phyloP scores from a whole-genome alignment of 2,113 vertebrate species.

The Tetrao urogallus region DNA sequence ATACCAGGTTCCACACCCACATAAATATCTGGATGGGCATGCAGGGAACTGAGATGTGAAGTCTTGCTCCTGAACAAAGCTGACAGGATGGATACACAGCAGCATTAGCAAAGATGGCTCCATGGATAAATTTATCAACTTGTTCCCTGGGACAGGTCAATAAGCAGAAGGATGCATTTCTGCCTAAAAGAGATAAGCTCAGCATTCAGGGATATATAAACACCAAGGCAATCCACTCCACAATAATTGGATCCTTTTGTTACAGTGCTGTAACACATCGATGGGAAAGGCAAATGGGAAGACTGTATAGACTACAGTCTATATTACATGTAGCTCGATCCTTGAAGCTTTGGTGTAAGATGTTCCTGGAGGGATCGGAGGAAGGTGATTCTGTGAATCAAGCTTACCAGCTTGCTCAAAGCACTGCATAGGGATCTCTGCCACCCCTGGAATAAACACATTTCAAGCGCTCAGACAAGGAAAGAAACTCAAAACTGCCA shows the following conservation, averaged over 20 bases:
- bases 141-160: background rate
- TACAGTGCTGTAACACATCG: background rate
- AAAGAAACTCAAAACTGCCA: constrained; percentile 7
- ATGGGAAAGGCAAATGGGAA: background rate
- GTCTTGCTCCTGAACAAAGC: background rate
- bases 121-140: background rate
- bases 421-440: background rate
- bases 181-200: constrained; percentile 39
- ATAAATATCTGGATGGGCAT: accelerated
- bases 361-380: background rate
- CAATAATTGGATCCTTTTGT: background rate
- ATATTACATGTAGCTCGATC: background rate
- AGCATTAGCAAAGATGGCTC: background rate
- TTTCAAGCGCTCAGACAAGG: background rate
- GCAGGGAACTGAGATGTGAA: background rate
- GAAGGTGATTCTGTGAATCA: constrained; percentile 1
- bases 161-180: constrained; percentile 1
- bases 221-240: background rate
- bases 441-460: background rate
- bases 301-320: background rate
- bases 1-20: background rate
- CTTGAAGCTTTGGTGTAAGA: background rate
- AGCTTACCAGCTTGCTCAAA: background rate
- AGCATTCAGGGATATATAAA: background rate
- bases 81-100: background rate